Evolutionary conservation across 2,113 vertebrate species (phyloP), one percentile per base, ranked within the genome.

Genomic region (Megalops atlanticus): DNA sequence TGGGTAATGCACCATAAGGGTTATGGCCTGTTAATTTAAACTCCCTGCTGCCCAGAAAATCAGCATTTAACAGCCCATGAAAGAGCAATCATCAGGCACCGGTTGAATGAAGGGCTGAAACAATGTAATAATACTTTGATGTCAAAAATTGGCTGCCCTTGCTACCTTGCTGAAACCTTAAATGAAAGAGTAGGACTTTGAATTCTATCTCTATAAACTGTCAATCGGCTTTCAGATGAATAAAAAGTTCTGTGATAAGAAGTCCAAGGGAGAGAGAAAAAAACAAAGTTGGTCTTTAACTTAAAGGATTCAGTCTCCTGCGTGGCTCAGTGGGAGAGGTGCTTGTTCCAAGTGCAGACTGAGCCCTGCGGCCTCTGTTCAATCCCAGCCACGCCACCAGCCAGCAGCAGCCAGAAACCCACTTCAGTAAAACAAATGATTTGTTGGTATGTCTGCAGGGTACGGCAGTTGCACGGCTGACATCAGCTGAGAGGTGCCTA

Each of bases 1-100:
- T 45, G 43, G 39, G 64, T 82, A 38, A 15, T 40, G 45, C 76
- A 54, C 75, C 64, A 64, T 78, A 31, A 52, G 69, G 75, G n/a
- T 69, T 68, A 74, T 36, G 80, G 39, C 47, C 16, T 70, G 40
- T 38, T 78, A 77, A 78, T 47, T 82, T 4, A 38, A 69, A 69
- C 80, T 77, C 33, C 52, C 74, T 35, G 41, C 75, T 77, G 80
- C 21, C 21, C 38, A 77, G 76, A n/a, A 76, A 70, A 71, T 82
- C 45, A 49, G 43, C 33, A 31, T 40, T 71, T 77, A 47, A 78
- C 35, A 47, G 74, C 43, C 52, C 64, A 77, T 76, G 43, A 69
- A 69, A 52, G 74, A n/a, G 27, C 24, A 76, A 72, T 77, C 70
- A 77, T 77, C 43, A n/a, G 35, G n/a, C 18, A 36, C 18, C 24